Evolutionary conservation across 2,113 vertebrate species (phyloP), one percentile per base, ranked within the genome.

Genomic region (Hiodon alosoides): DNA sequence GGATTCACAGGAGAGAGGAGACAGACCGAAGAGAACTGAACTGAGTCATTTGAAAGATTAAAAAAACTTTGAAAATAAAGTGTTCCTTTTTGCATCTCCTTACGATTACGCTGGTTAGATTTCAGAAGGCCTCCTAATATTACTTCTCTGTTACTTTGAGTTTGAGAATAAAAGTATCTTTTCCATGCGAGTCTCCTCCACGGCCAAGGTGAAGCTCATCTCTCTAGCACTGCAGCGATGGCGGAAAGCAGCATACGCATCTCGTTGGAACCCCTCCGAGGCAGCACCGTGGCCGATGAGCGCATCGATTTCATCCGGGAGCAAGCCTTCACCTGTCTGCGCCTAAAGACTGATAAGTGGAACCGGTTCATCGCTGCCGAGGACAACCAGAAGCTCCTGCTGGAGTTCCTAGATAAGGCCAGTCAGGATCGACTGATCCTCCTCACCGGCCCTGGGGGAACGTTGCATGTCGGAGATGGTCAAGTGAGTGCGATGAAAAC

Each of bases 301-400:
- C 83, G 91, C 71, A 87, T 92, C 73, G 91, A 92, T 83, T 91
- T 90, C 78, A 81, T 94, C 0, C 85, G 89, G 54, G 90, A 93
- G 80, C 90, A 90, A 81, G 90, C 81, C 10, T 91, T 90, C 76
- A 86, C 80, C 61, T 86, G 90, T 60, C 86, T 94, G 58, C 87
- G 88, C 31, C 84, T 91, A 7, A 93, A 93, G 83, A 89, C 90
- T 0, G 91, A 94, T 80, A 91, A 91, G 61, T 93, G 92, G 93
- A 92, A 92, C 79, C 89, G 88, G 69, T 94, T 93, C 81, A 90
- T 93, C 46, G 88, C 86, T 2, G 74, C 86, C 0, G 92, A 93
- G 68, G 92, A 94, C 78, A 93, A 93, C 85, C 90, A 92, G 82
- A 90, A 82, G 80, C 76, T 88, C 31, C 79, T 93, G 72, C 79